A percentile compares a stretch with the other conserved stretches of the same genome.
Evolutionary conservation across 2,888 invertebrate species (phyloP).

Genomic region (Ichneumoninae sp.): DNA sequence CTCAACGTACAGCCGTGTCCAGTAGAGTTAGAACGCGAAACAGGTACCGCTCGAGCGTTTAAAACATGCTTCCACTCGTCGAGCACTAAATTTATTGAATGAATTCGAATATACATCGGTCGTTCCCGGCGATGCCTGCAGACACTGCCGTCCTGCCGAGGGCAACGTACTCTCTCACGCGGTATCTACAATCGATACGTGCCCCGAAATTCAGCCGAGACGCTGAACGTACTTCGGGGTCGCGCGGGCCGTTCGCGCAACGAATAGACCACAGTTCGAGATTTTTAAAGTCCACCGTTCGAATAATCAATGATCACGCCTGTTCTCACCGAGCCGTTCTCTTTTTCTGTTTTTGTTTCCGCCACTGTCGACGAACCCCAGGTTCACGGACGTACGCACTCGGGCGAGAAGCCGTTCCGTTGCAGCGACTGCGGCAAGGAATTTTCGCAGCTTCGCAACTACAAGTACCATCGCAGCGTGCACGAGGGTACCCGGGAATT

Average conservation of each 20-base stretch:
- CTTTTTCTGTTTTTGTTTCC: background rate
- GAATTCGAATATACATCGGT: background rate
- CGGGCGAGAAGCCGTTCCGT: constrained; percentile 87
- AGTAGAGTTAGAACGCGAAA: constrained; percentile 29
- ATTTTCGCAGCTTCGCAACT: constrained; percentile 93
- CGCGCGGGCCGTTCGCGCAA: background rate
- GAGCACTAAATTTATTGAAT: background rate
- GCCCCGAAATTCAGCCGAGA: constrained; percentile 40
- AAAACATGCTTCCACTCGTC: constrained; percentile 4
- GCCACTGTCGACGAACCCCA: constrained; percentile 62
- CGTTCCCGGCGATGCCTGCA: background rate
- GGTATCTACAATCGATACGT: constrained; percentile 29
- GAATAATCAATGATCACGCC: background rate
- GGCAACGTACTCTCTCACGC: constrained; percentile 27
- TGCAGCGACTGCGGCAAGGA: constrained; percentile 92
- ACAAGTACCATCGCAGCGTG: constrained; percentile 92
- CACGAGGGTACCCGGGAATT: constrained; percentile 94
- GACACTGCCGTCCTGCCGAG: background rate
- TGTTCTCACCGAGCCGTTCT: background rate
- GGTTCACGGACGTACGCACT: constrained; percentile 84
- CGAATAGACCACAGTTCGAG: background rate
- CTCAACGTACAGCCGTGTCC: background rate
- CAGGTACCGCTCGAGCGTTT: constrained; percentile 30
- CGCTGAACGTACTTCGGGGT: constrained; percentile 17
- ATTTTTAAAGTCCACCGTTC: background rate